Percentiles rank a stretch among this genome's conserved stretches.
These are phyloP conservation scores for Hemicrepidius hirtus DNA, from an alignment of 2,888 invertebrate species.

Conservation along the genomic window DNA sequence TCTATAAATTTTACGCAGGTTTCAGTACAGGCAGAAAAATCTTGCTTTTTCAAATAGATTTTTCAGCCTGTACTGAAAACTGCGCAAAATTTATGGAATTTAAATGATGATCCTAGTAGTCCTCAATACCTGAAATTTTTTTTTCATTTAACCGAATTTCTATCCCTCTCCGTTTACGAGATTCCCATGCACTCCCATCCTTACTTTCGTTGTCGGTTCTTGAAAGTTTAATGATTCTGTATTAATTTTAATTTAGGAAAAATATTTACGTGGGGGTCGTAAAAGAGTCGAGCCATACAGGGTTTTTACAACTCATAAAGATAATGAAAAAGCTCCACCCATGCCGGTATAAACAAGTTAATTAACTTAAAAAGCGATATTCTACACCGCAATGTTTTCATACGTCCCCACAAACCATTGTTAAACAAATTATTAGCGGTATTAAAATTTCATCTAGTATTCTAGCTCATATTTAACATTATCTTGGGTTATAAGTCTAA, in stretches of 20 bases:
- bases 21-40: no score
- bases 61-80: no score
- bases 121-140: no score
- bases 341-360: slow-evolving; percentile 10
- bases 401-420: neutral
- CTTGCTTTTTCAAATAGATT: no score
- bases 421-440: neutral
- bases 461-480: neutral
- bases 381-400: neutral
- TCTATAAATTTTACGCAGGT: no score
- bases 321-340: slow-evolving; percentile 26
- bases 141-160: no score
- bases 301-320: slow-evolving; percentile 11
- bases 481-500: slow-evolving; percentile 9
- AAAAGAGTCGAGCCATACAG: neutral
- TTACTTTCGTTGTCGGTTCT: no score
- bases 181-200: no score
- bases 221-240: no score
- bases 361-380: slow-evolving; percentile 6
- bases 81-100: no score
- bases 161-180: no score
- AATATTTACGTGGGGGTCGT: neutral
- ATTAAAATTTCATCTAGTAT: neutral
- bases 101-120: no score
- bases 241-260: neutral